These are phyloP conservation scores for Tetramorium parvispinum DNA, from an alignment of 1,140 invertebrate genomes.

Conservation along the genomic window DNA sequence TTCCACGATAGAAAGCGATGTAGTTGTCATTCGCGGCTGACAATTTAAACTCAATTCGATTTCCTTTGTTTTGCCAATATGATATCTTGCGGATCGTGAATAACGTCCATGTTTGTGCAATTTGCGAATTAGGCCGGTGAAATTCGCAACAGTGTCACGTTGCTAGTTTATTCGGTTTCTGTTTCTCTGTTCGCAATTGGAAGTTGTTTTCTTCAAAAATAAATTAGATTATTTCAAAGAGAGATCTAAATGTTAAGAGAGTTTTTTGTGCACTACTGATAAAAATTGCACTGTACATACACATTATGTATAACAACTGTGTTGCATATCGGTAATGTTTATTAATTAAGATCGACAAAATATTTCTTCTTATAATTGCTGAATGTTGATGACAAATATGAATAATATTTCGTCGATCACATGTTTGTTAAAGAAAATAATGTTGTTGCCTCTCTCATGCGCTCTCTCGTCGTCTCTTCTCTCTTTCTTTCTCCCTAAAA, in stretches of 20 bases:
- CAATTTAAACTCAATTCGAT: constrained; percentile 43
- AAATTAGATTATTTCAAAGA: not conserved
- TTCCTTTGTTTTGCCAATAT: constrained; percentile 26
- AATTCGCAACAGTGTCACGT: constrained; percentile 38
- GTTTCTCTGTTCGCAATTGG: not conserved
- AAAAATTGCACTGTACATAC: not conserved
- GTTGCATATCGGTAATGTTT: too few species aligned
- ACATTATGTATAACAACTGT: too few species aligned
- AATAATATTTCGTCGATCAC: not conserved
- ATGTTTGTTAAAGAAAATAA: not conserved
- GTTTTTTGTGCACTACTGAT: not conserved
- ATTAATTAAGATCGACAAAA: too few species aligned
- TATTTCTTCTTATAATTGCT: too few species aligned
- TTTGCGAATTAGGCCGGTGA: constrained; percentile 22
- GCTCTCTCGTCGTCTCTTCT: too few species aligned
- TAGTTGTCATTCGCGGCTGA: not conserved
- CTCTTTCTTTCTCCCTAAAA: not conserved
- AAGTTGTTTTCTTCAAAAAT: not conserved
- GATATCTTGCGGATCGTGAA: constrained; percentile 12
- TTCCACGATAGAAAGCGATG: not conserved
- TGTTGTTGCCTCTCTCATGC: not conserved
- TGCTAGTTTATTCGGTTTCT: not conserved
- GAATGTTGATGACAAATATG: too few species aligned
- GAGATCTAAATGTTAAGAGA: not conserved
- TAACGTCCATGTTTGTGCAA: not conserved